phyloP scores from a whole-genome alignment of 2,113 vertebrate genomes.

The Blennius ocellaris region DNA sequence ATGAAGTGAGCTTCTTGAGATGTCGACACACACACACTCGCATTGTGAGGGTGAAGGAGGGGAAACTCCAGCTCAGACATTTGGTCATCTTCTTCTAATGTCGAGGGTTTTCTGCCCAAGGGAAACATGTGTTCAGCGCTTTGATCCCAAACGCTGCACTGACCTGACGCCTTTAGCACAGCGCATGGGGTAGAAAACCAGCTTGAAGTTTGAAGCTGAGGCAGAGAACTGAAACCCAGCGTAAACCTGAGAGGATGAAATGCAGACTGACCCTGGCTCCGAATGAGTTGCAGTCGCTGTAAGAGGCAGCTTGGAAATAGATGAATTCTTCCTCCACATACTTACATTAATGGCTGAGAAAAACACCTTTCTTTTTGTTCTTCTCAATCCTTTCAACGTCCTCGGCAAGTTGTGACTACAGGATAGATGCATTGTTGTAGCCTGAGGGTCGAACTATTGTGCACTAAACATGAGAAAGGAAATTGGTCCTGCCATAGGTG shows the following conservation, averaged over 20 bases:
- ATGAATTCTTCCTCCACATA: constrained; percentile 5
- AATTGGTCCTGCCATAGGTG: background rate
- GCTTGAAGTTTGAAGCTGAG: background rate
- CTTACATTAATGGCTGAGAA: background rate
- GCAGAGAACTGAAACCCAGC: background rate
- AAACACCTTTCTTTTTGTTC: constrained; percentile 2
- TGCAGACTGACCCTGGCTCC: background rate
- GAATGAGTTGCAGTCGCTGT: background rate
- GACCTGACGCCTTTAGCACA: constrained; percentile 7
- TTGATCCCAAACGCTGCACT: constrained; percentile 41
- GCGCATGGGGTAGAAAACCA: background rate
- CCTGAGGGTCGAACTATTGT: background rate
- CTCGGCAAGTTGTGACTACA: background rate
- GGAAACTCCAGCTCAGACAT: constrained; percentile 18
- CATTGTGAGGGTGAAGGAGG: background rate
- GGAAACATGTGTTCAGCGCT: constrained; percentile 24
- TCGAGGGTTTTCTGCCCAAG: constrained; percentile 31
- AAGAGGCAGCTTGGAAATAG: background rate
- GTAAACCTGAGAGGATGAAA: background rate
- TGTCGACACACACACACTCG: background rate
- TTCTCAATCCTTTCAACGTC: background rate
- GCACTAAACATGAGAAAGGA: background rate
- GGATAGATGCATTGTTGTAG: background rate
- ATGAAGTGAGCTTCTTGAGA: constrained; percentile 20
- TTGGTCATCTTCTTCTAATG: constrained; percentile 19